Percentiles rank a stretch among this genome's conserved stretches.
These are phyloP conservation scores for Brevipalpus yothersi DNA, from an alignment of 1,140 invertebrate species.

Conservation along the genomic window DNA sequence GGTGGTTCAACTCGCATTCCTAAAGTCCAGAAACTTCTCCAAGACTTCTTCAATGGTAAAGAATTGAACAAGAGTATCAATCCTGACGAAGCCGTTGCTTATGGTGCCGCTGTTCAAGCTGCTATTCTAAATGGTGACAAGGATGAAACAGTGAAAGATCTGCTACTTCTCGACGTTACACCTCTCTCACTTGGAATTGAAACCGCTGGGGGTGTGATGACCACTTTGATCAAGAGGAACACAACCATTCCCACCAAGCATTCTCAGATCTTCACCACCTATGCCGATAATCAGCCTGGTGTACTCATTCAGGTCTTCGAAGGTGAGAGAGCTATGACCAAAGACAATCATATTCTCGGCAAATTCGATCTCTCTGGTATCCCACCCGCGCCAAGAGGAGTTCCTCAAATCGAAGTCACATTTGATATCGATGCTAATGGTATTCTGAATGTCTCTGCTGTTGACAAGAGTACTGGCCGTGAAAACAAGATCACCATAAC, in stretches of 20 bases:
- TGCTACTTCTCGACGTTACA: conserved; percentile 74
- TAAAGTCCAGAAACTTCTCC: conserved; percentile 65
- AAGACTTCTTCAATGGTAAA: conserved; percentile 62
- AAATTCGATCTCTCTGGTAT: conserved; percentile 33
- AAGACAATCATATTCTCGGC: conserved; percentile 31
- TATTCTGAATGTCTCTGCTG: conserved; percentile 27
- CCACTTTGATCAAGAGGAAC: conserved; percentile 76
- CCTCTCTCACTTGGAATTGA: conserved; percentile 88
- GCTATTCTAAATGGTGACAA: conserved; percentile 77
- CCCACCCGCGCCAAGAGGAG: conserved; percentile 30
- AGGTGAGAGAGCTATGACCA: conserved; percentile 33
- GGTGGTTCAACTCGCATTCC: conserved; percentile 97
- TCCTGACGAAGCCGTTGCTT: conserved; percentile 69
- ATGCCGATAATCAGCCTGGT: conserved; percentile 85
- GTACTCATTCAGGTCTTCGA: conserved; percentile 52
- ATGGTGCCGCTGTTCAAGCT: conserved; percentile 47
- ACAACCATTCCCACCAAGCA: conserved; percentile 88
- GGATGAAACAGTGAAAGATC: conserved; percentile 67
- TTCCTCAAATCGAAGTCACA: conserved; percentile 28
- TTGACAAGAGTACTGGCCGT: conserved; percentile 55
- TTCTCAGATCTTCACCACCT: conserved; percentile 85
- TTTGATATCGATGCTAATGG: conserved; percentile 25
- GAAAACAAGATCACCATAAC: conserved; percentile 95
- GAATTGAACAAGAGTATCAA: conserved; percentile 87
- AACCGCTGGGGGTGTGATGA: conserved; percentile 92